Evolutionary conservation across 2,797 vertebrate genomes (phyloP).

Genomic region (Darevskia nairensis): DNA sequence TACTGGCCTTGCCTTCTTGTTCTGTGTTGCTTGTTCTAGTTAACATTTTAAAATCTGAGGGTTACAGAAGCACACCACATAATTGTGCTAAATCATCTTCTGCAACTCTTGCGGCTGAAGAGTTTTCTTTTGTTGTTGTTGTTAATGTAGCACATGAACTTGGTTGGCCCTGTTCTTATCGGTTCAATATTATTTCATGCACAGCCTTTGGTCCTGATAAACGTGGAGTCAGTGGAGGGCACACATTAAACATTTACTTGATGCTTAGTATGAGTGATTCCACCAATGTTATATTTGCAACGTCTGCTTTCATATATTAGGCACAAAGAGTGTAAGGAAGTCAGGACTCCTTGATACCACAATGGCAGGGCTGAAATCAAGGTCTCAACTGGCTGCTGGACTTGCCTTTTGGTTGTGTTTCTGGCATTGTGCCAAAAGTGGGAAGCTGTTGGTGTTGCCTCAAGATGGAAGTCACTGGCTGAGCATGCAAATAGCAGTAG

Average conservation of each 20-base stretch:
- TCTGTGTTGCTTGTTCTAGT: too few species aligned
- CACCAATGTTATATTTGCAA: not conserved
- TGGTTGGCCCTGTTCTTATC: too few species aligned
- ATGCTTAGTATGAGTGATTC: not conserved
- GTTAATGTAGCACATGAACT: too few species aligned
- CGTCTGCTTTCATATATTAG: not conserved
- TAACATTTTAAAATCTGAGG: too few species aligned
- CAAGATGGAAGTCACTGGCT: slow-evolving; percentile 92
- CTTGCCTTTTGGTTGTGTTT: slow-evolving; percentile 48
- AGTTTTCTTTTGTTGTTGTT: too few species aligned
- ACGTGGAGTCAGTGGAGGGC: not conserved
- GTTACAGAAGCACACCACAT: too few species aligned
- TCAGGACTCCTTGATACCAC: rapidly evolving
- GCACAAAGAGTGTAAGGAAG: not conserved
- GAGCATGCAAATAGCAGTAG: slow-evolving; percentile 78
- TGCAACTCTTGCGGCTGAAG: too few species aligned
- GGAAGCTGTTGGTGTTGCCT: slow-evolving; percentile 86
- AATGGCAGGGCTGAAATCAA: not conserved
- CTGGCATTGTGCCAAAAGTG: slow-evolving; percentile 42
- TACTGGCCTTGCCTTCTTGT: too few species aligned
- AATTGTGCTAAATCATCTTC: too few species aligned
- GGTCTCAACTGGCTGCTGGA: rapidly evolving
- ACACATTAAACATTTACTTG: slow-evolving; percentile 18
- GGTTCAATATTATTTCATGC: too few species aligned
- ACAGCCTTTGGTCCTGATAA: too few species aligned